phyloP scores from a whole-genome alignment of 37 sponge, comb jelly and placozoan species.

The Bolinopsis microptera region DNA sequence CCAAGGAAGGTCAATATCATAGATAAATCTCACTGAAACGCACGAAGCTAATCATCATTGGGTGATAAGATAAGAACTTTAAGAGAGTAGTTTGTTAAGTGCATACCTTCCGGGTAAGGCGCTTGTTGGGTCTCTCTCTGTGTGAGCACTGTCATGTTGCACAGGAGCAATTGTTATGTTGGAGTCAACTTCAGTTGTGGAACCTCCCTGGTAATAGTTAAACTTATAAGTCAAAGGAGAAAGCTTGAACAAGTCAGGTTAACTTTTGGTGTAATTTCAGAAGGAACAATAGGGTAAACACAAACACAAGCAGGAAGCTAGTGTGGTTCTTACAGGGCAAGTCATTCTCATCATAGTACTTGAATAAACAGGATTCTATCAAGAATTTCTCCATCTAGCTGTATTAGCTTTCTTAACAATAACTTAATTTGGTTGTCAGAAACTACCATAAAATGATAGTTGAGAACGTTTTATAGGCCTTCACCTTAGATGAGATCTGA shows the following conservation, averaged over 20 bases:
- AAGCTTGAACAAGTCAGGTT: too few relatives aligned
- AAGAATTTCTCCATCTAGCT: background rate
- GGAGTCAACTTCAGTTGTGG: too few relatives aligned
- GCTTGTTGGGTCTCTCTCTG: too few relatives aligned
- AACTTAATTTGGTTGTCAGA: too few relatives aligned
- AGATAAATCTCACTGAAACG: constrained; percentile 23
- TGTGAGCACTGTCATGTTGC: too few relatives aligned
- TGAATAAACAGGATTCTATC: background rate
- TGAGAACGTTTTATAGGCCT: too few relatives aligned
- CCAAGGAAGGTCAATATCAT: constrained; percentile 43
- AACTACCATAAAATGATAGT: too few relatives aligned
- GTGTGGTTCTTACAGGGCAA: constrained; percentile 56
- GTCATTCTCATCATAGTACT: constrained; percentile 67
- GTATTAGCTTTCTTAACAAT: too few relatives aligned
- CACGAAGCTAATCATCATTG: constrained; percentile 11
- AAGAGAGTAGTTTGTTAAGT: background rate
- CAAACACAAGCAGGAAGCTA: background rate
- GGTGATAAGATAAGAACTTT: background rate
- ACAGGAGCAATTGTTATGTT: too few relatives aligned
- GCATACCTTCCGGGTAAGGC: background rate
- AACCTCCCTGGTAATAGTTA: too few relatives aligned
- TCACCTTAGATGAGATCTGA: too few relatives aligned
- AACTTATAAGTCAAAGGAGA: too few relatives aligned
- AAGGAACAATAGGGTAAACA: constrained; percentile 15
- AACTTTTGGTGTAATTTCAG: constrained; percentile 6